These are phyloP conservation scores for Papilio dardanus DNA, from an alignment of 1,140 invertebrate genomes.

Conservation along the genomic window DNA sequence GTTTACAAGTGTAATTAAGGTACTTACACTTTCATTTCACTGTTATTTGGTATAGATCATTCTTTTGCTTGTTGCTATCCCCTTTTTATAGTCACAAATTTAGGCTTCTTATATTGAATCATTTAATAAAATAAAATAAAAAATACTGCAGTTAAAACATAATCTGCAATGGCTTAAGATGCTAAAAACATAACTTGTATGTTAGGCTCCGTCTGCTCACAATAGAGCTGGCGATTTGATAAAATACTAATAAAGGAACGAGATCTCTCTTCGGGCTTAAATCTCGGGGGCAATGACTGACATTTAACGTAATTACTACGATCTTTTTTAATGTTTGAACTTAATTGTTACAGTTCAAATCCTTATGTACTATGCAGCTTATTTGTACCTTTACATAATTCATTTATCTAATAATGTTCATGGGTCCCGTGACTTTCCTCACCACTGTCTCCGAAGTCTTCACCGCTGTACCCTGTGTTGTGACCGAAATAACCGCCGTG, in stretches of 20 bases:
- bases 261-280: not conserved
- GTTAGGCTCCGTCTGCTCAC: not conserved
- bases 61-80: not conserved
- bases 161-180: not conserved
- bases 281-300: not conserved
- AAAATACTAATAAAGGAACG: not conserved
- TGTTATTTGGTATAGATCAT: not conserved
- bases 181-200: not conserved
- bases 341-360: slow-evolving; percentile 1
- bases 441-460: not conserved
- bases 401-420: slow-evolving; percentile 9
- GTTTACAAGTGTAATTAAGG: slow-evolving; percentile 2
- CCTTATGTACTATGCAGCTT: slow-evolving; percentile 2
- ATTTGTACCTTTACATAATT: not conserved
- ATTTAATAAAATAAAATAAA: not conserved
- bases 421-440: slow-evolving; percentile 8
- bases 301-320: not conserved
- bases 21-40: slow-evolving; percentile 2
- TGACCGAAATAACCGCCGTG: slow-evolving; percentile 12
- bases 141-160: not conserved
- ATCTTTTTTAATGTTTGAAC: not conserved
- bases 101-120: not conserved
- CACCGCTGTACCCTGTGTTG: not conserved
- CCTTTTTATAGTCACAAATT: not conserved
- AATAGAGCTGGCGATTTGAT: not conserved